Conservation (phyloP, 1,140 invertebrate species). For the Hyposmocoma kahamanoa region DNA sequence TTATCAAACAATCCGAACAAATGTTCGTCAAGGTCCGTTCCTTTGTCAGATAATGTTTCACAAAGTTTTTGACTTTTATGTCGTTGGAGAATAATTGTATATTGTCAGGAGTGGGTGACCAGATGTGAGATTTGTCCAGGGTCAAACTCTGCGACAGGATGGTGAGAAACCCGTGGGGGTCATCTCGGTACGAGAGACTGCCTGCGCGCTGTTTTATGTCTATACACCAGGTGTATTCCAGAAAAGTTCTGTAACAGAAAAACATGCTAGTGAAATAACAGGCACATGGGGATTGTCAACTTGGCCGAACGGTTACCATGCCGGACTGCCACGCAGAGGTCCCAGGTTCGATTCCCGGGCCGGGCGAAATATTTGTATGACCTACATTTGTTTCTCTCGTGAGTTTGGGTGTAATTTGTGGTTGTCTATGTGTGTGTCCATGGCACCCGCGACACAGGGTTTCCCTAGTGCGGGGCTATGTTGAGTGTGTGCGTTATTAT, state of each 20-base stretch:
- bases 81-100: conserved; percentile 82
- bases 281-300: too few species aligned
- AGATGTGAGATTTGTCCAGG: conserved; percentile 82
- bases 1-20: conserved; percentile 43
- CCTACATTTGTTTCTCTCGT: too few species aligned
- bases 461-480: too few species aligned
- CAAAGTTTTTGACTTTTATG: conserved; percentile 77
- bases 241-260: conserved; percentile 73
- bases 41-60: conserved; percentile 77
- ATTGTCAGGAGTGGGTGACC: conserved; percentile 76
- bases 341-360: too few species aligned
- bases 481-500: too few species aligned
- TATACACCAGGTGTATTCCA: conserved; percentile 81
- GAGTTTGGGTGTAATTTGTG: too few species aligned
- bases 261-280: too few species aligned
- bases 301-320: too few species aligned
- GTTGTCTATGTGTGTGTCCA: too few species aligned
- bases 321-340: too few species aligned
- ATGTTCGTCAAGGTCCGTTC: conserved; percentile 14
- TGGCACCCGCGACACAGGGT: too few species aligned
- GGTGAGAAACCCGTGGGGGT: conserved; percentile 90
- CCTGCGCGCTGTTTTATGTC: conserved; percentile 93
- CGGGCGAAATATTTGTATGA: too few species aligned
- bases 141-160: conserved; percentile 89
- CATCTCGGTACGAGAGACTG: conserved; percentile 89